Evolutionary conservation across 2,797 vertebrate genomes (phyloP).

Genomic region (Coilia nasus): DNA sequence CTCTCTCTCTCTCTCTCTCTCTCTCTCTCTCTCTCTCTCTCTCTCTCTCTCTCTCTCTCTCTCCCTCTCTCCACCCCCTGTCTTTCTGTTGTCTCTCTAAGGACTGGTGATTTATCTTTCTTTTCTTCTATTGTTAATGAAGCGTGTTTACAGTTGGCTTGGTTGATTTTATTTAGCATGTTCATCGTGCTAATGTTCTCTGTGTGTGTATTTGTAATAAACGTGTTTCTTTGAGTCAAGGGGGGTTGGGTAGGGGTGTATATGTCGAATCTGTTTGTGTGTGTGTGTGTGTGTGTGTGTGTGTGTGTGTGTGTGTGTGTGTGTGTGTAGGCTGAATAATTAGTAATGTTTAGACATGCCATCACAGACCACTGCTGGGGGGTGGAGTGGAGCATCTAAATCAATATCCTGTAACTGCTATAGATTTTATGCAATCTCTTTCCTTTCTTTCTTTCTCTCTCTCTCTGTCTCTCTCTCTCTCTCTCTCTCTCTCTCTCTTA

Average conservation of each 20-base stretch:
- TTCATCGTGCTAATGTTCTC: neutral
- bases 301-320: slow-evolving; percentile 16
- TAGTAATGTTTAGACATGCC: too few relatives aligned
- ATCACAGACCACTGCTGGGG: neutral
- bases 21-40: too few relatives aligned
- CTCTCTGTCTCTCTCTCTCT: too few relatives aligned
- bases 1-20: too few relatives aligned
- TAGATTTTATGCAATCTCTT: neutral
- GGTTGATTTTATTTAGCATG: neutral
- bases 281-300: slow-evolving; percentile 15
- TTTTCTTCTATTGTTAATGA: neutral
- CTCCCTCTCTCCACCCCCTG: neutral
- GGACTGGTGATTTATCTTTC: neutral
- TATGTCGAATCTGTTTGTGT: neutral
- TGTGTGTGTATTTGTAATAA: neutral
- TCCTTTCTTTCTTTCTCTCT: too few relatives aligned
- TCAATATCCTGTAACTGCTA: slow-evolving; percentile 9
- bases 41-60: neutral
- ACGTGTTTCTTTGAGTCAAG: too few relatives aligned
- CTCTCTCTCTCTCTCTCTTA: too few relatives aligned
- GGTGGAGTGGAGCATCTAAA: neutral
- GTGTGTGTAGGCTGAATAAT: neutral
- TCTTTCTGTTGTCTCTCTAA: neutral
- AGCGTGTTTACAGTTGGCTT: neutral
- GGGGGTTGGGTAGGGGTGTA: neutral